Conservation (phyloP, 2,113 vertebrate species). For the Todiramphus saurophagus region DNA sequence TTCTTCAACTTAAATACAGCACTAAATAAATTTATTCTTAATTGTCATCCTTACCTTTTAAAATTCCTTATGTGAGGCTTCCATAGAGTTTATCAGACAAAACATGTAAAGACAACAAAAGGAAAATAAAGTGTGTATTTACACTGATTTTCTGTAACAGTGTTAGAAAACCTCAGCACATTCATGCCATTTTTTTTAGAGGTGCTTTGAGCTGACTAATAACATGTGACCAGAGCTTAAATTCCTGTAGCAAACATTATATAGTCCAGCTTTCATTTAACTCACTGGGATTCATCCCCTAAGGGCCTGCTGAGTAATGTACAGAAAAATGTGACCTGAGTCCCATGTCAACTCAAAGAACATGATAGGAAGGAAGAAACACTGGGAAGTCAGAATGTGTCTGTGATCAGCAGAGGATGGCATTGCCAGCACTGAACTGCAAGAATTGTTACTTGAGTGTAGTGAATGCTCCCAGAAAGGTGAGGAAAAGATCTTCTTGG, state of each 20-base stretch:
- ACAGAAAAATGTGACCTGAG: neutral
- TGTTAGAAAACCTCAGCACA: neutral
- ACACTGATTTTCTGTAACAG: neutral
- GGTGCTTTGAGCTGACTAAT: neutral
- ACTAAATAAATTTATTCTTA: neutral
- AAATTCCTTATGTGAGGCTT: neutral
- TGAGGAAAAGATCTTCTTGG: neutral
- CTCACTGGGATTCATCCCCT: neutral
- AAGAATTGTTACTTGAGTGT: neutral
- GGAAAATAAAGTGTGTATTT: neutral
- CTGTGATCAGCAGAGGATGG: neutral
- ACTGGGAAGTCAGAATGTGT: neutral
- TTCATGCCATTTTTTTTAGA: neutral
- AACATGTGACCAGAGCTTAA: neutral
- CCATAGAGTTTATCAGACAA: neutral
- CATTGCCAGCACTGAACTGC: neutral
- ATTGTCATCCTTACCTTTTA: neutral
- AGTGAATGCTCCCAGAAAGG: neutral
- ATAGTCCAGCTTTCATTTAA: neutral
- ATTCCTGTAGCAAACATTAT: neutral
- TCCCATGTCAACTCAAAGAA: neutral
- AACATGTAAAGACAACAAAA: neutral
- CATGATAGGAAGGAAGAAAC: neutral
- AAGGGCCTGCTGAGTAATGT: neutral
- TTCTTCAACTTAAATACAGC: neutral